Base-by-base conservation (phyloP, 2,797 vertebrate species). In the Malurus splendens region DNA sequence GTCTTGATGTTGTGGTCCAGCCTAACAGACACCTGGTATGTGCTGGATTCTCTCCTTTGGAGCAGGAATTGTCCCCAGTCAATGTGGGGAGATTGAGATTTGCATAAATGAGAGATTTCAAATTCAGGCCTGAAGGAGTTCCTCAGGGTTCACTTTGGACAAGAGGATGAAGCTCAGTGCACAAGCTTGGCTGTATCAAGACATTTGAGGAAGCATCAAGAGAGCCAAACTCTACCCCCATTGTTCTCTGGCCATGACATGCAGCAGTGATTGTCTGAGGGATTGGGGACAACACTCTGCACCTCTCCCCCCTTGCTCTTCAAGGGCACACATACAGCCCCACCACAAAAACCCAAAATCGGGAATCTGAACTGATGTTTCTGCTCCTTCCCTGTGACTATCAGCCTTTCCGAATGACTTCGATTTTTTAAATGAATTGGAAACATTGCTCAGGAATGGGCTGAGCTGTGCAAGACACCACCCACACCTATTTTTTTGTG, bases 1-100 rank as follows among this genome's bases (percentile, higher is more conserved):
- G 47, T 18, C 18, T 38, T 1, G 0, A 4, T 62, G 4, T 18
- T 57, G 4, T 45, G 56, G 6, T 67, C 18, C 38, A 75, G 18
- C 32, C 62, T 70, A 52, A 28, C 15, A 66, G 30, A 30, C 4
- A 20, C 14, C 25, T 33, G 17, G 5, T 7, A 1, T 14, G 6
- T 42, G 24, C 27, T 78, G 18, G 3, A 48, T 55, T 75, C 27
- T 62, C 25, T 51, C 38, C 20, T 65, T 66, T 61, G 14, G 10
- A 27, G 14, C 18, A 80, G 32, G 24, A 89, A 39, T 74, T 67
- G 9, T 57, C 17, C 8, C 17, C 17, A 42, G 12, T 6, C 27
- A 14, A 27, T 52, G 18, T 11, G 45, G 24, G 12, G 18, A 70
- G 22, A 47, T 10, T 42, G 16, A 36, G 3, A 54, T 51, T 60